These are phyloP conservation scores for Emmelina monodactyla DNA, from an alignment of 2,888 invertebrate genomes.

Conservation along the genomic window DNA sequence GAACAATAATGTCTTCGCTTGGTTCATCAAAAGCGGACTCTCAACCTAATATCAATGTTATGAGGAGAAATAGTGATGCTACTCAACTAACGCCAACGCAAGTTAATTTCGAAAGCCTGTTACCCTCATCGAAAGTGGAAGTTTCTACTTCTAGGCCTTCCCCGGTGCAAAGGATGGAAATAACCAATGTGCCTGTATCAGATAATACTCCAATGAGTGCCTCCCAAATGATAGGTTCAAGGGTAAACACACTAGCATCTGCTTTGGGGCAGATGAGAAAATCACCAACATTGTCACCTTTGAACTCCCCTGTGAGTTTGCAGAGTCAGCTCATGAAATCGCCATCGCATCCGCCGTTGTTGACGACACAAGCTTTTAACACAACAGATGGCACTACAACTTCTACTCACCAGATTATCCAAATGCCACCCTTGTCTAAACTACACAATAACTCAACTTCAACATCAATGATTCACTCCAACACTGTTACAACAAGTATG, in stretches of 20 bases:
- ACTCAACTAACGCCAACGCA: conserved; percentile 53
- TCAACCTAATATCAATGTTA: conserved; percentile 45
- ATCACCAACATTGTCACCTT: conserved; percentile 54
- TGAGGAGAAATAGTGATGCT: conserved; percentile 50
- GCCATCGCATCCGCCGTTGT: conserved; percentile 45
- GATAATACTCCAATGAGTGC: conserved; percentile 44
- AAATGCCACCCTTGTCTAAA: conserved; percentile 60
- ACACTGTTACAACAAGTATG: conserved; percentile 43
- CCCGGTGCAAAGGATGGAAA: conserved; percentile 41
- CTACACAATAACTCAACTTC: conserved; percentile 39
- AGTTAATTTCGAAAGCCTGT: conserved; percentile 57
- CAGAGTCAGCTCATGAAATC: conserved; percentile 50
- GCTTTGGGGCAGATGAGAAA: conserved; percentile 45
- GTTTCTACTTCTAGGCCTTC: conserved; percentile 43
- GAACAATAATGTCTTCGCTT: conserved; percentile 72
- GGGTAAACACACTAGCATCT: conserved; percentile 41
- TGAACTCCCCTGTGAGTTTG: conserved; percentile 43
- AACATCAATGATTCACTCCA: conserved; percentile 43
- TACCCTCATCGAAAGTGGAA: conserved; percentile 60
- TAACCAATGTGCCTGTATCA: conserved; percentile 24
- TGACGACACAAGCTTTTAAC: conserved; percentile 34
- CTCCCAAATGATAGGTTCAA: conserved; percentile 42
- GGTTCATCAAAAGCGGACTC: conserved; percentile 62
- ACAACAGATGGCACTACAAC: conserved; percentile 32
- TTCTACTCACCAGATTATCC: conserved; percentile 42